Conservation (phyloP, 2,113 vertebrate genomes). For the Cynoglossus semilaevis region DNA sequence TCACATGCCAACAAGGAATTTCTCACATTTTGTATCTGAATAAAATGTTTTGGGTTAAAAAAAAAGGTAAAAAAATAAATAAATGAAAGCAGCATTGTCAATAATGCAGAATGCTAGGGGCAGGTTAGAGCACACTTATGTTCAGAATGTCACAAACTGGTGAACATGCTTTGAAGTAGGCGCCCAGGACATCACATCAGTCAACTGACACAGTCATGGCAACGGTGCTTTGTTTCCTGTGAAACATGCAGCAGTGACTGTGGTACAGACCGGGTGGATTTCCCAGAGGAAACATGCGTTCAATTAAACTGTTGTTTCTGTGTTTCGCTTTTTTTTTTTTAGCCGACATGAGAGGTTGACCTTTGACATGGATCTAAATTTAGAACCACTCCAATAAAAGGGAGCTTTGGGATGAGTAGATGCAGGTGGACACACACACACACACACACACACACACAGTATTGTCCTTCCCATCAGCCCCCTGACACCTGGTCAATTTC, state of each 20-base stretch:
- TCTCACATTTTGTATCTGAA: no score
- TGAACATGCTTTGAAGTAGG: not conserved
- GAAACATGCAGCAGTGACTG: constrained; percentile 33
- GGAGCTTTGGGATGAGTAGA: constrained; percentile 42
- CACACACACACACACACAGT: constrained; percentile 8
- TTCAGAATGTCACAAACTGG: not conserved
- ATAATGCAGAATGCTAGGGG: no score
- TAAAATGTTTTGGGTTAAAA: no score
- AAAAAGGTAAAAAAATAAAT: no score
- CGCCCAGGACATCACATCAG: not conserved
- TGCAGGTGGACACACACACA: constrained; percentile 9
- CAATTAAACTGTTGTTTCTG: constrained; percentile 41
- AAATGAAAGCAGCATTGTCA: no score
- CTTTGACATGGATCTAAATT: constrained; percentile 71
- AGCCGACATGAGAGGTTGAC: constrained; percentile 53
- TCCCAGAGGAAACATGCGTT: constrained; percentile 36
- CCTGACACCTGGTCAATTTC: constrained; percentile 58
- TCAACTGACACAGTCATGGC: not conserved
- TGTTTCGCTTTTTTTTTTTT: constrained; percentile 18
- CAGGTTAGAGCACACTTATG: no score
- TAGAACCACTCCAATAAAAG: constrained; percentile 56
- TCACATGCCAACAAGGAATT: no score
- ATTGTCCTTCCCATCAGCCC: constrained; percentile 43
- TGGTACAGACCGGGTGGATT: constrained; percentile 32
- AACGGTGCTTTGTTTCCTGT: constrained; percentile 17